These are phyloP conservation scores for Trachelus tabidus DNA, from an alignment of 2,888 invertebrate genomes.

Conservation along the genomic window DNA sequence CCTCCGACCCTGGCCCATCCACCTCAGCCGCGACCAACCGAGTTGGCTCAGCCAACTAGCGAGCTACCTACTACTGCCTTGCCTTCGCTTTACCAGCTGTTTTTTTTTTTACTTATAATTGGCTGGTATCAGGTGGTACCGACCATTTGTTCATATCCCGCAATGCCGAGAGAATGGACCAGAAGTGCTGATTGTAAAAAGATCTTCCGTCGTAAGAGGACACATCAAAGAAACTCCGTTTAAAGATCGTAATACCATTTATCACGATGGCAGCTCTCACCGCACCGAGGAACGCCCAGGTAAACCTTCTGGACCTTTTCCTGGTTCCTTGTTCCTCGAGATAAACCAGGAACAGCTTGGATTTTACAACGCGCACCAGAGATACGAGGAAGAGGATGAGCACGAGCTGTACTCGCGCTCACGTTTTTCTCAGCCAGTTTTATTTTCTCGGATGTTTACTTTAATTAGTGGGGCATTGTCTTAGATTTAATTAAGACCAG, in stretches of 20 bases:
- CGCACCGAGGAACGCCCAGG: not conserved
- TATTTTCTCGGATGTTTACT: constrained; percentile 56
- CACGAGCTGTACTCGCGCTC: not conserved
- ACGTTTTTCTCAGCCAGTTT: constrained; percentile 30
- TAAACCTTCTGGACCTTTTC: not conserved
- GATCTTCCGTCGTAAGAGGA: not conserved
- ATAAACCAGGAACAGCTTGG: constrained; percentile 6
- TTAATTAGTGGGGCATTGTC: constrained; percentile 57
- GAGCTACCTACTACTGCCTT: too few species aligned
- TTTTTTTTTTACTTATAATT: not conserved
- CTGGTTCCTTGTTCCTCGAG: not conserved
- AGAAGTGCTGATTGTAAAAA: not conserved
- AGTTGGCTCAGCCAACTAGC: too few species aligned
- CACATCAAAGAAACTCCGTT: not conserved
- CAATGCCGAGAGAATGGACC: not conserved
- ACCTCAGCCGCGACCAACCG: too few species aligned
- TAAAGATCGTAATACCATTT: constrained; percentile 7
- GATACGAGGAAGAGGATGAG: too few species aligned
- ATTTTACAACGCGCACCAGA: not conserved
- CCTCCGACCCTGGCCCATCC: too few species aligned
- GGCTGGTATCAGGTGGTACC: not conserved
- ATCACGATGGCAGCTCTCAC: not conserved
- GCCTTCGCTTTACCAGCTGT: too few species aligned
- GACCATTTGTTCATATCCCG: not conserved
- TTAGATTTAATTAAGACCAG: constrained; percentile 62